phyloP scores from a whole-genome alignment of 2,888 invertebrate genomes.

The Troides oblongomaculatus region DNA sequence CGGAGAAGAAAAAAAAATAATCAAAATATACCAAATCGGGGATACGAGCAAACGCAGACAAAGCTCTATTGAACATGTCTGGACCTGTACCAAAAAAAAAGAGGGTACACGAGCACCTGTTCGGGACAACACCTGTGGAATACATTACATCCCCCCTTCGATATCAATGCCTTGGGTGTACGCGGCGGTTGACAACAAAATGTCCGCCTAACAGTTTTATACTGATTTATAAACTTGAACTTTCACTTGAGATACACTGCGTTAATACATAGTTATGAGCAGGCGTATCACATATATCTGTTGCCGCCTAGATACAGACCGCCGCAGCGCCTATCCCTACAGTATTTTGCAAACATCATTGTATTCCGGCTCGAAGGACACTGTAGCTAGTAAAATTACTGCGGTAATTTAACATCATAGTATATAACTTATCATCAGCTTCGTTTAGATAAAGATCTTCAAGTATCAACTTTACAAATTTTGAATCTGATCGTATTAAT shows the following conservation, averaged over 20 bases:
- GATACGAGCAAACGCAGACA: constrained; percentile 58
- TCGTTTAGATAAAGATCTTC: too few relatives aligned
- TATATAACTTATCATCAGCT: too few relatives aligned
- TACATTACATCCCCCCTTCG: constrained; percentile 50
- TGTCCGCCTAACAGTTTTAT: constrained; percentile 19
- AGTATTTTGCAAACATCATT: too few relatives aligned
- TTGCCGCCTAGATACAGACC: too few relatives aligned
- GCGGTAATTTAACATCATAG: too few relatives aligned
- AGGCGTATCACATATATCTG: too few relatives aligned
- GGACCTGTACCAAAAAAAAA: constrained; percentile 56
- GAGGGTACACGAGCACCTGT: constrained; percentile 58
- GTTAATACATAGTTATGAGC: too few relatives aligned
- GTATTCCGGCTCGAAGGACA: too few relatives aligned
- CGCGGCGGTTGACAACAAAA: constrained; percentile 16
- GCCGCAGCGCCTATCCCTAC: too few relatives aligned
- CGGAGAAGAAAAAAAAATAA: constrained; percentile 42
- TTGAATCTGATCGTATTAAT: too few relatives aligned
- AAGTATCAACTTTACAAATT: too few relatives aligned
- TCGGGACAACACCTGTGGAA: constrained; percentile 68
- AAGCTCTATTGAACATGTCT: constrained; percentile 69
- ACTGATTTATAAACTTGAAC: constrained; percentile 3
- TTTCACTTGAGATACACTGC: not conserved
- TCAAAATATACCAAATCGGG: constrained; percentile 56
- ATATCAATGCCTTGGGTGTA: constrained; percentile 26
- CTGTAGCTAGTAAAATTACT: too few relatives aligned